Conservation (phyloP, 2,888 invertebrate genomes). For the Deilephila elpenor region DNA sequence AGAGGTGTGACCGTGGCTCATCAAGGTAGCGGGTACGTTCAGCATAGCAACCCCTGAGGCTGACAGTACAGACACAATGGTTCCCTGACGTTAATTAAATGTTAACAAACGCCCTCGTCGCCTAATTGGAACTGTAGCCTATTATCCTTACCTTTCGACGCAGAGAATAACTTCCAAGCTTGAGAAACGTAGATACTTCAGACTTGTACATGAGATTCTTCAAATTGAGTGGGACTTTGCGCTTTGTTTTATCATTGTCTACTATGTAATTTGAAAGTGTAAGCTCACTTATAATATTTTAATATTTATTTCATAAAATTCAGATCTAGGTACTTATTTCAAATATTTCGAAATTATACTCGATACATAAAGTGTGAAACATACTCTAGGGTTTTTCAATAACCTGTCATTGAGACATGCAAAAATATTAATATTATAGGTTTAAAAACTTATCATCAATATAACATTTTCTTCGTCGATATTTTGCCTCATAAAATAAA, state of each 20-base stretch:
- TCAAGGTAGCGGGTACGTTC: slow-evolving; percentile 53
- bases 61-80: slow-evolving; percentile 76
- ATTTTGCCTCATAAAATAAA: too few species aligned
- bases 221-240: slow-evolving; percentile 59
- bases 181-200: slow-evolving; percentile 67
- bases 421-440: too few species aligned
- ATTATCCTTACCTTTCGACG: slow-evolving; percentile 82
- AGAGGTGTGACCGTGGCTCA: slow-evolving; percentile 54
- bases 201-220: slow-evolving; percentile 67
- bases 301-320: too few species aligned
- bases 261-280: not conserved
- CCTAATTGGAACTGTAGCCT: slow-evolving; percentile 85
- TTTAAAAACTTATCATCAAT: too few species aligned
- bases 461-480: too few species aligned
- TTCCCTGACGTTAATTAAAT: slow-evolving; percentile 83
- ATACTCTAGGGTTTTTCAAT: too few species aligned
- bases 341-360: not conserved
- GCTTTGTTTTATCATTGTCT: slow-evolving; percentile 52
- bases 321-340: not conserved
- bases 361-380: not conserved
- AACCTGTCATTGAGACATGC: too few species aligned
- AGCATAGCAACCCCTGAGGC: slow-evolving; percentile 68
- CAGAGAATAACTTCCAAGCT: slow-evolving; percentile 75
- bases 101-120: slow-evolving; percentile 84
- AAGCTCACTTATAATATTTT: not conserved